Percentiles rank a stretch among this genome's conserved stretches.
Conservation (phyloP, 2,888 invertebrate species). For the Drosophila multiciliata region DNA sequence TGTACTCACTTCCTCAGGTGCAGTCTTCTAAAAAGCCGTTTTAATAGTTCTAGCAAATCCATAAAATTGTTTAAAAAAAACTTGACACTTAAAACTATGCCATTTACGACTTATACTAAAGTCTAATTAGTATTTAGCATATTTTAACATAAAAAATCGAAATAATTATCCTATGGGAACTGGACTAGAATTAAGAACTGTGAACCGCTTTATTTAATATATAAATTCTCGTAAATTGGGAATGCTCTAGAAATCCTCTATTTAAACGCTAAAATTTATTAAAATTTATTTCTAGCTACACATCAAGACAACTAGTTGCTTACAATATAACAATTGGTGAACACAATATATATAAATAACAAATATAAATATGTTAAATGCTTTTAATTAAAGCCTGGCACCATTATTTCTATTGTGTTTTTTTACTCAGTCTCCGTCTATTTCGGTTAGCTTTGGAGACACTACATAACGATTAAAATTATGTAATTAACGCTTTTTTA, state of each 20-base stretch:
- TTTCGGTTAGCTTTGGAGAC: conserved; percentile 54
- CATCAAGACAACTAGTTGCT: conserved; percentile 7
- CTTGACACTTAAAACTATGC: conserved; percentile 14
- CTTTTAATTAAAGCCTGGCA: conserved; percentile 15
- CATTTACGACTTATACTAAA: conserved; percentile 1
- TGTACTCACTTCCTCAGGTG: conserved; percentile 64
- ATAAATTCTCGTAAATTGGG: not conserved
- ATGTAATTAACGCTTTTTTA: conserved; percentile 19
- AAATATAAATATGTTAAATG: conserved; percentile 36
- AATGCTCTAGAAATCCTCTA: conserved; percentile 1
- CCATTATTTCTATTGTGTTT: conserved; percentile 4
- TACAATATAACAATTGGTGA: conserved; percentile 22
- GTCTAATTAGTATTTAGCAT: not conserved
- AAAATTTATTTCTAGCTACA: conserved; percentile 10
- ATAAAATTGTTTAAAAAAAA: conserved; percentile 7
- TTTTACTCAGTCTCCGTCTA: conserved; percentile 45
- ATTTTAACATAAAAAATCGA: not conserved
- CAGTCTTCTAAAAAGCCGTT: conserved; percentile 41
- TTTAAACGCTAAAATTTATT: not conserved
- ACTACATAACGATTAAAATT: conserved; percentile 22
- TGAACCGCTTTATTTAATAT: not conserved
- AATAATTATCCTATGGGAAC: not conserved
- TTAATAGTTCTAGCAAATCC: conserved; percentile 47
- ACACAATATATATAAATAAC: conserved; percentile 13
- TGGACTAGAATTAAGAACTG: not conserved